A percentile compares a stretch with the other conserved stretches of the same genome.
These are phyloP conservation scores for Coregonus clupeaformis DNA, from an alignment of 2,113 vertebrate genomes.

Conservation along the genomic window DNA sequence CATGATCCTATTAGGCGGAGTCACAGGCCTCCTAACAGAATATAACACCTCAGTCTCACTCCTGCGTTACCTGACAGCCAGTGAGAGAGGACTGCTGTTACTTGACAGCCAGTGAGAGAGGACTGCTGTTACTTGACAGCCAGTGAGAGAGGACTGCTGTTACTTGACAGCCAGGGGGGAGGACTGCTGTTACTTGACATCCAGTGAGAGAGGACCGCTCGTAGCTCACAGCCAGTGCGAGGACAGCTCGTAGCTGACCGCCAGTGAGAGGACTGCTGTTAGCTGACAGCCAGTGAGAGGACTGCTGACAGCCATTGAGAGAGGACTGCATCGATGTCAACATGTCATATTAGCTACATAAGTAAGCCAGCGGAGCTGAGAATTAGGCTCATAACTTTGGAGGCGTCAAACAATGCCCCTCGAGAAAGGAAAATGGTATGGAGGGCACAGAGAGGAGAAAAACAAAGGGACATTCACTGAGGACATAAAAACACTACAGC, in stretches of 20 bases:
- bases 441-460: neutral
- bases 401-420: neutral
- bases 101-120: too few relatives aligned
- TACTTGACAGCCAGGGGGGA: too few relatives aligned
- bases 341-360: neutral
- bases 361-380: neutral
- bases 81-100: too few relatives aligned
- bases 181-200: neutral
- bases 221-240: neutral
- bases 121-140: neutral
- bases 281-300: too few relatives aligned
- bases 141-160: neutral
- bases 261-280: neutral
- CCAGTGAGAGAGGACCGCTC: neutral
- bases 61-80: neutral
- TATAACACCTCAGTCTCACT: neutral
- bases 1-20: neutral
- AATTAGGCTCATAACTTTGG: slow-evolving; percentile 10
- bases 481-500: slow-evolving; percentile 5
- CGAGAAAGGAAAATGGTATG: slow-evolving; percentile 2
- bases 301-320: too few relatives aligned
- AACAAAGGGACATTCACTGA: neutral
- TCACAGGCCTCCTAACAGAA: too few relatives aligned
- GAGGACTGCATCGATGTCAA: neutral
- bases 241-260: neutral